A percentile compares a stretch with the other conserved stretches of the same genome.
Conservation (phyloP, 2,797 vertebrate species). For the Heterohyrax brucei region DNA sequence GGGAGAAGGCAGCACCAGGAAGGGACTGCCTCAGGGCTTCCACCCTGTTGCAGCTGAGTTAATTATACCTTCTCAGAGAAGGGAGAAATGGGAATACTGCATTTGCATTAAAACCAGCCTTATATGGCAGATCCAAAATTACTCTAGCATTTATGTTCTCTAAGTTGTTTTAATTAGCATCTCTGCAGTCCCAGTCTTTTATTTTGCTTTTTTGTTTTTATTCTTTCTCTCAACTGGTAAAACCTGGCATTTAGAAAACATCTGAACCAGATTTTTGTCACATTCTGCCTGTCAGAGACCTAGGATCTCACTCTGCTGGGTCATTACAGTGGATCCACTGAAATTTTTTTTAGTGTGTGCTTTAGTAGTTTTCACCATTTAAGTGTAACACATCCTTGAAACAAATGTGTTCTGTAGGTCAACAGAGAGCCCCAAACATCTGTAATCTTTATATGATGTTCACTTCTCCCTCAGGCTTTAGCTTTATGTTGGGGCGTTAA, state of each 20-base stretch:
- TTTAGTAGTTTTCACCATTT: slow-evolving; percentile 61
- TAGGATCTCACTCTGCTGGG: slow-evolving; percentile 69
- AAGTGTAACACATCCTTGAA: slow-evolving; percentile 6
- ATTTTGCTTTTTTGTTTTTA: slow-evolving; percentile 70
- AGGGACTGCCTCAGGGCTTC: slow-evolving; percentile 46
- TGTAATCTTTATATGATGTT: slow-evolving; percentile 19
- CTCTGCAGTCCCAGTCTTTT: slow-evolving; percentile 73
- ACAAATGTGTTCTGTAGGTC: neutral
- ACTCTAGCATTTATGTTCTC: slow-evolving; percentile 84
- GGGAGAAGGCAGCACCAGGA: slow-evolving; percentile 61
- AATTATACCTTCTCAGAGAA: slow-evolving; percentile 83
- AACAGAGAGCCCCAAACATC: neutral
- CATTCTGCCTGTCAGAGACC: slow-evolving; percentile 75
- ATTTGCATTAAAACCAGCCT: slow-evolving; percentile 82
- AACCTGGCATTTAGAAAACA: slow-evolving; percentile 82
- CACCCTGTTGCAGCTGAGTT: slow-evolving; percentile 79
- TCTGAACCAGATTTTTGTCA: slow-evolving; percentile 82
- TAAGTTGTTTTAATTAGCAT: slow-evolving; percentile 86
- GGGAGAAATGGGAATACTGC: slow-evolving; percentile 70
- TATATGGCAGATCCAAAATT: slow-evolving; percentile 77
- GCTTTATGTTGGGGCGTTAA: neutral
- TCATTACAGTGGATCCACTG: slow-evolving; percentile 60
- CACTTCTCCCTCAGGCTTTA: neutral
- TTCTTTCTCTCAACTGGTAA: slow-evolving; percentile 81
- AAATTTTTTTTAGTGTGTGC: slow-evolving; percentile 36